Evolutionary conservation across 2,888 invertebrate genomes (phyloP).

Genomic region (Sabatieria punctata): DNA sequence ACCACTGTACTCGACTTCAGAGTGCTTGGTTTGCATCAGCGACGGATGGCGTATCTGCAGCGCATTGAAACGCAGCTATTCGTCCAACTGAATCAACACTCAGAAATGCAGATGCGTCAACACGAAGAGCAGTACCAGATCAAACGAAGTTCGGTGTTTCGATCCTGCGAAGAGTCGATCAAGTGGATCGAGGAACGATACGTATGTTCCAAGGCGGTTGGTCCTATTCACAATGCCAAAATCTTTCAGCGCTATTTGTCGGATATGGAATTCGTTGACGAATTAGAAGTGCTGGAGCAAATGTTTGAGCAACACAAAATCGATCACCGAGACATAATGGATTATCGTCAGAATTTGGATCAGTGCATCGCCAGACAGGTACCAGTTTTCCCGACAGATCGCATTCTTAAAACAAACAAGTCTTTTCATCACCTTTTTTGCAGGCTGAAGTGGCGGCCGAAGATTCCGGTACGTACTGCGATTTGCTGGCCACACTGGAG

Average conservation of each 20-base stretch:
- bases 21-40: conserved; percentile 4
- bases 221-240: neutral
- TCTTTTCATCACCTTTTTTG: conserved; percentile 2
- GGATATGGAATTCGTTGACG: conserved; percentile 76
- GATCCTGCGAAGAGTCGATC: conserved; percentile 68
- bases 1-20: conserved; percentile 1
- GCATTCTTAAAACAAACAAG: neutral
- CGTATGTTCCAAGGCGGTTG: conserved; percentile 26
- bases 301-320: conserved; percentile 70
- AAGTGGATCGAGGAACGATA: conserved; percentile 81
- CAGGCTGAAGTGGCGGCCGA: conserved; percentile 63
- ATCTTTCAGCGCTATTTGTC: conserved; percentile 61
- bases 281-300: conserved; percentile 64
- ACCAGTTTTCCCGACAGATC: conserved; percentile 9
- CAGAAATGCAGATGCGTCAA: neutral
- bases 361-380: conserved; percentile 60
- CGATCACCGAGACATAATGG: conserved; percentile 74
- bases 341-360: conserved; percentile 75
- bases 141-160: conserved; percentile 55
- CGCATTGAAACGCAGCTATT: conserved; percentile 57
- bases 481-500: conserved; percentile 70
- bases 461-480: conserved; percentile 67
- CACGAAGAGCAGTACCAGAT: neutral
- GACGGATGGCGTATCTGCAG: conserved; percentile 7
- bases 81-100: conserved; percentile 3